These are phyloP conservation scores for Pemphredon lugubris DNA, from an alignment of 2,888 invertebrate genomes.

Conservation along the genomic window DNA sequence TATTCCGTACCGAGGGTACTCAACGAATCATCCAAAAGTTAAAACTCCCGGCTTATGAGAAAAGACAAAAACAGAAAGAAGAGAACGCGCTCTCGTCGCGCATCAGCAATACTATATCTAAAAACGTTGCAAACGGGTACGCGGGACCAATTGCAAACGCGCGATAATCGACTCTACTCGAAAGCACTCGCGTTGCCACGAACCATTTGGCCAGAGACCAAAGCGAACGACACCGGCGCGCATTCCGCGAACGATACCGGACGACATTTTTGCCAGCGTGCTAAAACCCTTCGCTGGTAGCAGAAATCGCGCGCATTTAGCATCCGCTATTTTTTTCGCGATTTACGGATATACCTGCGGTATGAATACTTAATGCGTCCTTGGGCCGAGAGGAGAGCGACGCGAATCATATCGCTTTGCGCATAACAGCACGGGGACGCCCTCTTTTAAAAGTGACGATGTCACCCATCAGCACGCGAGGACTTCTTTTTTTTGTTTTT, in stretches of 20 bases:
- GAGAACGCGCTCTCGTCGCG: no score
- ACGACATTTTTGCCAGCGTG: conserved; percentile 24
- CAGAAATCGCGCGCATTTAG: conserved; percentile 71
- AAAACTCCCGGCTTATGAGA: no score
- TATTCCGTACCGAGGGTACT: conserved; percentile 7
- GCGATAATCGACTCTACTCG: conserved; percentile 23
- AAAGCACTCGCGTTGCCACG: conserved; percentile 39
- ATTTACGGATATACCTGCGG: conserved; percentile 52
- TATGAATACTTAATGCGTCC: conserved; percentile 62
- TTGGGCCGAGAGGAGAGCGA: conserved; percentile 7
- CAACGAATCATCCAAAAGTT: no score
- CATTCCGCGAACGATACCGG: conserved; percentile 39
- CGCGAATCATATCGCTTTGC: conserved; percentile 59
- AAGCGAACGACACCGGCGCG: conserved; percentile 27
- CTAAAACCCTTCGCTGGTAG: conserved; percentile 69
- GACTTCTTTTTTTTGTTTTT: conserved; percentile 4
- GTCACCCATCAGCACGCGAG: conserved; percentile 33
- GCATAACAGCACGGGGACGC: conserved; percentile 35
- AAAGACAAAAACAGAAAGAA: no score
- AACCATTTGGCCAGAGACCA: conserved; percentile 28
- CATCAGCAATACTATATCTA: no score
- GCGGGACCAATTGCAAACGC: no score
- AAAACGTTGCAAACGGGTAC: no score
- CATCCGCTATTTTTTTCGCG: conserved; percentile 61
- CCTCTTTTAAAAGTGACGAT: conserved; percentile 55